A percentile compares a stretch with the other conserved stretches of the same genome.
These are phyloP conservation scores for human DNA, from an alignment of 2,113 vertebrate genomes.

Conservation along the genomic window GRCh38 chr17:57471501-57472000, in stretches of 20 bases:
- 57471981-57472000: background rate
- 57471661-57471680: background rate
- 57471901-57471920: background rate
- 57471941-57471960: background rate
- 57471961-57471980: background rate
- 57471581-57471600: background rate
- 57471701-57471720: rapidly evolving
- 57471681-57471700: background rate
- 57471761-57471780: background rate
- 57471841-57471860: background rate
- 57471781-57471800: background rate
- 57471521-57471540: background rate
- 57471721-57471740: background rate
- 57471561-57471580: background rate
- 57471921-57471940: background rate
- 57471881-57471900: background rate
- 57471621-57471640: background rate
- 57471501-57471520: background rate
- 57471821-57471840: background rate
- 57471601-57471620: background rate
- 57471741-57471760: background rate
- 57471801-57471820: background rate
- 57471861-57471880: background rate
- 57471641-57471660: background rate
- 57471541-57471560: background rate